Conservation (phyloP, 1,140 invertebrate species). For the Platorchestia sp. region DNA sequence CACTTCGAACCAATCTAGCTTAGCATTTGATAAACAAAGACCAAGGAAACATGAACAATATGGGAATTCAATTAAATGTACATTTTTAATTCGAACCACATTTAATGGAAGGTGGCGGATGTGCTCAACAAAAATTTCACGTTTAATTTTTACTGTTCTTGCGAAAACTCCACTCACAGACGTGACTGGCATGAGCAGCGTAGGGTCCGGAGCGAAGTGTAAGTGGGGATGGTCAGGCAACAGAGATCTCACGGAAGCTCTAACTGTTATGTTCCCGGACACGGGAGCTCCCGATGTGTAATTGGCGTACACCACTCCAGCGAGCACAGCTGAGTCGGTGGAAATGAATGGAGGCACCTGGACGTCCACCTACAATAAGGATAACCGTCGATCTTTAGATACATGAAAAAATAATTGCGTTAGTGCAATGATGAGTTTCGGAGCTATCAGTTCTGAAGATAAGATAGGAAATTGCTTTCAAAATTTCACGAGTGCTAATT, state of each 20-base stretch:
- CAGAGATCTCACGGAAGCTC: conserved; percentile 27
- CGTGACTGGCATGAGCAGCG: not conserved
- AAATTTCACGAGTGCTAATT: not conserved
- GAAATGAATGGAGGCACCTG: conserved; percentile 95
- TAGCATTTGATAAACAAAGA: too few relatives aligned
- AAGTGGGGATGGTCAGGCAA: conserved; percentile 27
- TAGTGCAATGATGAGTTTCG: not conserved
- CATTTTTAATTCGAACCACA: too few relatives aligned
- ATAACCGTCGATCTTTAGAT: not conserved
- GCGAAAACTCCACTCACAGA: not conserved
- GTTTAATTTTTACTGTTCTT: too few relatives aligned
- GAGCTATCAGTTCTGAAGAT: not conserved
- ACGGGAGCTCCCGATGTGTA: conserved; percentile 89
- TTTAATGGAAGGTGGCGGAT: too few relatives aligned
- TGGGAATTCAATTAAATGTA: too few relatives aligned
- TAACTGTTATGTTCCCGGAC: conserved; percentile 58
- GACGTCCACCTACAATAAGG: conserved; percentile 83
- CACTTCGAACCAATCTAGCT: too few relatives aligned
- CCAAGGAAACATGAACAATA: too few relatives aligned
- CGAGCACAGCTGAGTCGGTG: conserved; percentile 84
- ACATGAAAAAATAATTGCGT: not conserved
- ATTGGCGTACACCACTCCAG: conserved; percentile 91
- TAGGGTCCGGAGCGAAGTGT: conserved; percentile 25
- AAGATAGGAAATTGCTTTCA: not conserved
- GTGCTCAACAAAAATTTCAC: too few relatives aligned